Evolutionary conservation across 1,140 invertebrate species (phyloP), one percentile per base, ranked within the genome.

Genomic region (Papilio aristodemus): DNA sequence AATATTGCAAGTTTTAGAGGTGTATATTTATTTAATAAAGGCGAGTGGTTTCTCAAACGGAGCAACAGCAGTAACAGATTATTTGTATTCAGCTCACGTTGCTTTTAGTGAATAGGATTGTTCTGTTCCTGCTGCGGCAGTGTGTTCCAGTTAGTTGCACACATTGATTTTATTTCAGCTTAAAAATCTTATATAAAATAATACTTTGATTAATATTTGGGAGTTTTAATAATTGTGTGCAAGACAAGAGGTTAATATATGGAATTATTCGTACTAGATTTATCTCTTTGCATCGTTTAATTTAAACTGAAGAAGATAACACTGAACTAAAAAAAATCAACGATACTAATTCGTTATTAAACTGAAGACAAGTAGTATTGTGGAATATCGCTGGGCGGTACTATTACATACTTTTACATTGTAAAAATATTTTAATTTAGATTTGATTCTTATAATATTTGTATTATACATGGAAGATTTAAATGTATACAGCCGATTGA

Each of bases 91-190:
- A 54, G 46, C 46, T 22, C 46, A 54, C 46, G 46, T 54, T 54
- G 46, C 46, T 54, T 54, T 54, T 54, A 54, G 46, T 54, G 46
- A 54, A 54, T 54, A 54, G 46, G 46, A 54, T 54, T 54, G 46
- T 54, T 54, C 46, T 54, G 46, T 25, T 54, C 5, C 46, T 54
- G 22, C 46, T 54, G 46, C 22, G 22, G 46, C 19, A 10, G 19
- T 54, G 46, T 54, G 46, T 54, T 19, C 46, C 46, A 54, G 17
- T 54, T 54, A 54, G 46, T 25, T 10, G 19, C 13, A 25, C 19
- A 54, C 46, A 54, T 54, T 54, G 22, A 50, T 50, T 50, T 50
- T 50, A 54, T 54, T 54, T 54, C 10, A 54, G 19, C 46, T 22
- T 10, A 54, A 54, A 54, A 54, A 54, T 25, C 14, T 54, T 25